Conservation (phyloP, 2,888 invertebrate species). For the Philopedon plagiatum region DNA sequence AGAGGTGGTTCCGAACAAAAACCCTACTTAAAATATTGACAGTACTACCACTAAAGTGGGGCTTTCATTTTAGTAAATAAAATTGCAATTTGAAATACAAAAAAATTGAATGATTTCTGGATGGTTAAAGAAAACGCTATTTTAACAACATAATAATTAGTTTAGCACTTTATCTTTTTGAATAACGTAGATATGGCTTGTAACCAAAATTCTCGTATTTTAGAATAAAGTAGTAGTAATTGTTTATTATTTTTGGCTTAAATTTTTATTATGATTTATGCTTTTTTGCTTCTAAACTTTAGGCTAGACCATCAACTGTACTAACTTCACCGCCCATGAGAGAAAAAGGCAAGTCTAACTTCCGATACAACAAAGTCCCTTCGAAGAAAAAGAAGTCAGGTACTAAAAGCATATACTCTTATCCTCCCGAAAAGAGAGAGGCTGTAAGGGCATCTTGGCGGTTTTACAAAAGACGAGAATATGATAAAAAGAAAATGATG, state of each 20-base stretch:
- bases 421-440: background rate
- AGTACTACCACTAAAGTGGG: too few relatives aligned
- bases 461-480: background rate
- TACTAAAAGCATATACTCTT: background rate
- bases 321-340: background rate
- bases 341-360: background rate
- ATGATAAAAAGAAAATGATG: background rate
- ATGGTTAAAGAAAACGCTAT: too few relatives aligned
- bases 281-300: slow-evolving; percentile 13
- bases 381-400: background rate
- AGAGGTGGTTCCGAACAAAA: too few relatives aligned
- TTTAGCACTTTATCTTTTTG: too few relatives aligned
- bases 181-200: too few relatives aligned
- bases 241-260: background rate
- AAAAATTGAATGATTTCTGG: too few relatives aligned
- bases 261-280: slow-evolving; percentile 4
- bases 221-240: too few relatives aligned
- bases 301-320: slow-evolving; percentile 22
- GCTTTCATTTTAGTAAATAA: too few relatives aligned
- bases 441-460: background rate
- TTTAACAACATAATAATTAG: too few relatives aligned
- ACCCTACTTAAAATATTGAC: too few relatives aligned
- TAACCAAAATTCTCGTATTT: too few relatives aligned
- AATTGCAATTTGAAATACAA: too few relatives aligned
- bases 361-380: background rate